Percentiles rank a stretch among this genome's conserved stretches.
Evolutionary conservation across 2,888 invertebrate genomes (phyloP).

Genomic region (Peribatodes rhomboidaria): DNA sequence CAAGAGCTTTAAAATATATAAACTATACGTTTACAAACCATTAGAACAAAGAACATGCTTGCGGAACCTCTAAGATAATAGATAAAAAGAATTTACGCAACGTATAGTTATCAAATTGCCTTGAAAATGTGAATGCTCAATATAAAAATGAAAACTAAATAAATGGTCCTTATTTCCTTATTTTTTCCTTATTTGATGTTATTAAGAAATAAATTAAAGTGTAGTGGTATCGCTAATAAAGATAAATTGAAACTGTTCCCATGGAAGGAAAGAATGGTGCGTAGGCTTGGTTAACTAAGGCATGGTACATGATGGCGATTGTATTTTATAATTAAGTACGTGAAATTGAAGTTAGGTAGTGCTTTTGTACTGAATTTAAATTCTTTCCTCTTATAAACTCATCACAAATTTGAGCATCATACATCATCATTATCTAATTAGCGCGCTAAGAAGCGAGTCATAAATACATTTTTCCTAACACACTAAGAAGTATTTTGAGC

Average conservation of each 20-base stretch:
- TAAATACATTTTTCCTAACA: not conserved
- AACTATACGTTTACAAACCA: not conserved
- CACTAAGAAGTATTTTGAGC: not conserved
- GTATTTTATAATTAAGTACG: too few relatives aligned
- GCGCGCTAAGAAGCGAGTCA: too few relatives aligned
- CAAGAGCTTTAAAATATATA: not conserved
- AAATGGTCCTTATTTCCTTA: conserved; percentile 32
- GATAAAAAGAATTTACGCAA: conserved; percentile 16
- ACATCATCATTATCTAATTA: too few relatives aligned
- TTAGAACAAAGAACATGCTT: conserved; percentile 20
- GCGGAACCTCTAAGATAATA: conserved; percentile 16
- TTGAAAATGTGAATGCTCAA: conserved; percentile 31
- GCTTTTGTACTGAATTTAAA: too few relatives aligned
- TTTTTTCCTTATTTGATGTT: conserved; percentile 37
- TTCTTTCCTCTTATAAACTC: too few relatives aligned
- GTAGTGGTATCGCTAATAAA: conserved; percentile 55
- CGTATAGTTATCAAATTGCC: conserved; percentile 16
- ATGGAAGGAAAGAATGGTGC: conserved; percentile 41
- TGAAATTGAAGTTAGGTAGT: not conserved
- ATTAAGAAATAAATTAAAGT: conserved; percentile 42
- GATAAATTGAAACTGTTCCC: conserved; percentile 51
- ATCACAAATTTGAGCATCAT: too few relatives aligned
- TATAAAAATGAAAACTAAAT: conserved; percentile 26
- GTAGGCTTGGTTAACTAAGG: conserved; percentile 1
- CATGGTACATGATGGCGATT: conserved; percentile 2